Evolutionary conservation across 2,797 vertebrate species (phyloP).

Genomic region (Trachurus trachurus): DNA sequence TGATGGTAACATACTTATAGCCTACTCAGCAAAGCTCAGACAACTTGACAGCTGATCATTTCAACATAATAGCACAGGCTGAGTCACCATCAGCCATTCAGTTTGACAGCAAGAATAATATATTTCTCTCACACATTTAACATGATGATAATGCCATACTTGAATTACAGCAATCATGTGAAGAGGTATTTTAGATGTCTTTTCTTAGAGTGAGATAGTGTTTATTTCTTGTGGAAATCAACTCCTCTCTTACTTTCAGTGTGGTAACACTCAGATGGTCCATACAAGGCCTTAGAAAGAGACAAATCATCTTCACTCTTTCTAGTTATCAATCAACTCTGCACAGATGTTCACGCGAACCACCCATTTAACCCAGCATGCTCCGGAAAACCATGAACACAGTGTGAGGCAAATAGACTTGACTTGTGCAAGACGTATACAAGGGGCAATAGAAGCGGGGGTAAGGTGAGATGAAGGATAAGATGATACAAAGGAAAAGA

Average conservation of each 20-base stretch:
- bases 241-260: neutral
- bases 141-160: conserved; percentile 8
- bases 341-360: conserved; percentile 47
- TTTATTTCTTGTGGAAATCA: neutral
- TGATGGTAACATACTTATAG: neutral
- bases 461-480: conserved; percentile 57
- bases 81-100: conserved; percentile 41
- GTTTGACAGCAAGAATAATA: conserved; percentile 20
- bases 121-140: conserved; percentile 31
- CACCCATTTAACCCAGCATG: conserved; percentile 42
- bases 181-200: neutral
- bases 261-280: neutral
- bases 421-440: conserved; percentile 43
- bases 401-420: conserved; percentile 56
- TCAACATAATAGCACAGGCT: conserved; percentile 44
- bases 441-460: conserved; percentile 30
- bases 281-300: neutral
- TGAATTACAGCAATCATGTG: conserved; percentile 3
- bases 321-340: conserved; percentile 57
- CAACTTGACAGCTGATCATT: conserved; percentile 41
- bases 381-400: conserved; percentile 19
- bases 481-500: conserved; percentile 51
- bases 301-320: conserved; percentile 29
- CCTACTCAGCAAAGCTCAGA: conserved; percentile 3
- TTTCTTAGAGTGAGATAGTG: neutral